Evolutionary conservation across 2,797 vertebrate species (phyloP).

Genomic region (Gobio occitaniae): DNA sequence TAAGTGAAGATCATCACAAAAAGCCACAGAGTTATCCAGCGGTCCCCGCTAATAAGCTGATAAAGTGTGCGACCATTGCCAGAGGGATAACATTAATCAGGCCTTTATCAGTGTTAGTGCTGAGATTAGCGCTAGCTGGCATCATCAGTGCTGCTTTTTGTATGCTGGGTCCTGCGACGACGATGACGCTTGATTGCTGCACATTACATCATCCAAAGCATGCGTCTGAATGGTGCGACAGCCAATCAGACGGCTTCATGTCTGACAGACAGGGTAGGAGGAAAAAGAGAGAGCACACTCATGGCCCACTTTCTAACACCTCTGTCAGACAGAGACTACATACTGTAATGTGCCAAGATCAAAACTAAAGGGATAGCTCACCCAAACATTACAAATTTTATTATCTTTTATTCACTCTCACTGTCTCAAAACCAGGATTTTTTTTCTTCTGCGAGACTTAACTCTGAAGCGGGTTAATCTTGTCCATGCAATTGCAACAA

Average conservation of each 20-base stretch:
- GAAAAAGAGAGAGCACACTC: slow-evolving; percentile 42
- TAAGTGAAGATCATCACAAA: slow-evolving; percentile 30
- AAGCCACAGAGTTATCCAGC: slow-evolving; percentile 34
- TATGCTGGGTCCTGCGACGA: slow-evolving; percentile 31
- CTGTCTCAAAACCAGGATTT: neutral
- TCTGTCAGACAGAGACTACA: slow-evolving; percentile 23
- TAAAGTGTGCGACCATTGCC: neutral
- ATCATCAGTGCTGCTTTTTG: slow-evolving; percentile 61
- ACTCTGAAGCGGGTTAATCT: neutral
- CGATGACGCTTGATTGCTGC: slow-evolving; percentile 59
- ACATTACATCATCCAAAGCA: slow-evolving; percentile 70
- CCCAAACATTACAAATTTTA: neutral
- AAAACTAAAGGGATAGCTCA: slow-evolving; percentile 9
- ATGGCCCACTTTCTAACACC: slow-evolving; percentile 26
- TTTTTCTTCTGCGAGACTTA: neutral
- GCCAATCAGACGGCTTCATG: slow-evolving; percentile 13
- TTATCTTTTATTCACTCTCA: neutral
- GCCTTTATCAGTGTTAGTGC: slow-evolving; percentile 28
- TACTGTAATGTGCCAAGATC: slow-evolving; percentile 11
- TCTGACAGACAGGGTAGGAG: neutral
- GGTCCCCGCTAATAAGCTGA: slow-evolving; percentile 26
- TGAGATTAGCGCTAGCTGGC: slow-evolving; percentile 53
- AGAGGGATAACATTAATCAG: slow-evolving; percentile 36
- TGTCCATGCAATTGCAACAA: neutral
- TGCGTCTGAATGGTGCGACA: slow-evolving; percentile 59